Base-by-base conservation (phyloP, 2,888 invertebrate species). In the Unio delphinus region DNA sequence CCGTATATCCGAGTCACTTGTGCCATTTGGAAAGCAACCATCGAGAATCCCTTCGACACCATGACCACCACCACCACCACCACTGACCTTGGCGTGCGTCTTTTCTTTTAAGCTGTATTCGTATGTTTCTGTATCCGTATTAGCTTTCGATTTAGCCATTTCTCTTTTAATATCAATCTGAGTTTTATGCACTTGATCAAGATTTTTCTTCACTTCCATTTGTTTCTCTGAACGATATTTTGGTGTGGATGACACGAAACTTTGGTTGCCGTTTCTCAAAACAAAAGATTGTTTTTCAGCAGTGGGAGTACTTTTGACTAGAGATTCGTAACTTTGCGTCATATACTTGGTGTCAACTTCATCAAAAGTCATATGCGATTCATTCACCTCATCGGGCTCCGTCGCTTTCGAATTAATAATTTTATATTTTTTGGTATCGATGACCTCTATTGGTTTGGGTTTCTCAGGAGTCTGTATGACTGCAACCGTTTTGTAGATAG, bases 401-500 rank as follows among this genome's bases (percentile, higher is more conserved):
- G 77, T 71, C 3, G 81, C 79, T 30, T 78, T 77, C 1, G 80
- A 74, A 18, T 73, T 73, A 1, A 81, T 57, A 60, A 81, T 68
- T 69, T 70, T 77, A 58, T 80, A 81, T 45, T 67, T 76, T 65
- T 72, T 74, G 55, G 69, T 67, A 11, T 75, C 73, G 26, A 65
- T 61, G 26, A 66, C 59, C 20, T 74, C 74, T 6, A 65, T 69
- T 55, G 68, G 67, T 58, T 73, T 69, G 34, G 71, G 69, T 61
- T 55, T 18, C 30, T 54, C 61, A 18, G 67, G 61, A 55, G 78
- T 79, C 68, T 76, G 75, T 63, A 69, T 80, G 61, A 76, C 69
- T 45, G 81, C 81, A 20, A 81, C 80, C 26, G 81, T 78, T 68
- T 81, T 81, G 67, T 75, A 81, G 28, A 81, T 75, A 7, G 80